Evolutionary conservation across 2,888 invertebrate genomes (phyloP), one percentile per base, ranked within the genome.

Genomic region (Corbicula japonica): DNA sequence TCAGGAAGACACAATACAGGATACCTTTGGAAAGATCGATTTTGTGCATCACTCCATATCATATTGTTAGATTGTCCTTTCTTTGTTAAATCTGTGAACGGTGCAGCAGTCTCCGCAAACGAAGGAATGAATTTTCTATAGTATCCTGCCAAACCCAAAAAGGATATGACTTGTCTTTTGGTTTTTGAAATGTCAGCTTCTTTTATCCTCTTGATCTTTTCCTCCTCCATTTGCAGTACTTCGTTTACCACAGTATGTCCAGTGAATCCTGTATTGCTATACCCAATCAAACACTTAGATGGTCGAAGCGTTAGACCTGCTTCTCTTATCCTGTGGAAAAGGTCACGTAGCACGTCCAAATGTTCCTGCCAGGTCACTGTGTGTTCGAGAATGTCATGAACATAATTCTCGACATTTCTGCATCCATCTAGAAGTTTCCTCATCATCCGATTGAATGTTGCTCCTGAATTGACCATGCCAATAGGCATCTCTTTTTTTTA

Each of bases 21-120:
- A 10, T 12, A 41, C 41, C 41, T 15, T 10, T 60, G 32, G 58
- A 86, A 83, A 32, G 78, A 65, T 30, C 30, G 23, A n/a, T 79
- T 65, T n/a, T 26, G 28, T 8, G 38, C 46, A 15, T 38, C 41
- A 1, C 34, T 56, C 87, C 87, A 86, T 4, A 35, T 5, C 26
- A 88, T 77, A 26, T 63, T 60, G 28, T 61, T 52, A 3, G 60
- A 50, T 6, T 26, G 5, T 28, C 70, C 68, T 56, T 85, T 87
- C 41, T 60, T 62, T 1, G 72, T 69, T 3, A 69, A 8, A 23
- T 66, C 76, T 12, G 76, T 76, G 28, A 83, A 35, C 12, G 71
- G 76, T 4, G 69, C 63, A 12, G 74, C 58, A 15, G 76, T 46
- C 3, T 46, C 28, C n/a, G 61, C 28, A 48, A 82, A 75, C 35